Evolutionary conservation across 1,140 invertebrate species (phyloP).

Genomic region (Drosophila hydei): DNA sequence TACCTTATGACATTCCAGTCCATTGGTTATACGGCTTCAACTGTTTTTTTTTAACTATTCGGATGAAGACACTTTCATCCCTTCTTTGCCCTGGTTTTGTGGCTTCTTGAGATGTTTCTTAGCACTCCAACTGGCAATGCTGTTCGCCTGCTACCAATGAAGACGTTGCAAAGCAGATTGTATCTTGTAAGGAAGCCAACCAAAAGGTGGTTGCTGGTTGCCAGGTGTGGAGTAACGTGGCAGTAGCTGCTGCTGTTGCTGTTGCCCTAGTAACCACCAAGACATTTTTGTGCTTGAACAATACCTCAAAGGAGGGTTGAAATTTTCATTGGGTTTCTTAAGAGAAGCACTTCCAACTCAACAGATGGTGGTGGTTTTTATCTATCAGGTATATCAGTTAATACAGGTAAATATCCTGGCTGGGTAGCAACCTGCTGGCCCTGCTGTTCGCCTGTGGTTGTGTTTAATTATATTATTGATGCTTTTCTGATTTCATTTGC

Average conservation of each 20-base stretch:
- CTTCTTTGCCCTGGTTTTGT: conserved; percentile 22
- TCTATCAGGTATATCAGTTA: not conserved
- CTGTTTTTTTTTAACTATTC: not conserved
- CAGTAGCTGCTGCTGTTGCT: not conserved
- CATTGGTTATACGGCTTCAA: not conserved
- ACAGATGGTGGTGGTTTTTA: no score
- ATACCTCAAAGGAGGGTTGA: not conserved
- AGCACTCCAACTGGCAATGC: not conserved
- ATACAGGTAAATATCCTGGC: conserved; percentile 16
- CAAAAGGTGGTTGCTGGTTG: not conserved
- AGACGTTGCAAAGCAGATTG: conserved; percentile 14
- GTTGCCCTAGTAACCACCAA: not conserved
- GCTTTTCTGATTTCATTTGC: not conserved
- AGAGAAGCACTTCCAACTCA: no score
- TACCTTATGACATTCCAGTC: not conserved
- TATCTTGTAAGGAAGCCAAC: not conserved
- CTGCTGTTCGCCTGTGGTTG: conserved; percentile 56
- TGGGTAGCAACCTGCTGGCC: conserved; percentile 16
- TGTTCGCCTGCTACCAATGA: conserved; percentile 17
- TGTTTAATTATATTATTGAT: conserved; percentile 42
- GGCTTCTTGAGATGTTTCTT: not conserved
- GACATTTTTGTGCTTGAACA: conserved; percentile 9
- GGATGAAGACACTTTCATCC: conserved; percentile 50
- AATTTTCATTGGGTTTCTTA: not conserved
- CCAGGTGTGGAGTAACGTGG: not conserved